These are phyloP conservation scores for Cryptoleucopteryx plumbea DNA, from an alignment of 2,113 vertebrate species.

Conservation along the genomic window DNA sequence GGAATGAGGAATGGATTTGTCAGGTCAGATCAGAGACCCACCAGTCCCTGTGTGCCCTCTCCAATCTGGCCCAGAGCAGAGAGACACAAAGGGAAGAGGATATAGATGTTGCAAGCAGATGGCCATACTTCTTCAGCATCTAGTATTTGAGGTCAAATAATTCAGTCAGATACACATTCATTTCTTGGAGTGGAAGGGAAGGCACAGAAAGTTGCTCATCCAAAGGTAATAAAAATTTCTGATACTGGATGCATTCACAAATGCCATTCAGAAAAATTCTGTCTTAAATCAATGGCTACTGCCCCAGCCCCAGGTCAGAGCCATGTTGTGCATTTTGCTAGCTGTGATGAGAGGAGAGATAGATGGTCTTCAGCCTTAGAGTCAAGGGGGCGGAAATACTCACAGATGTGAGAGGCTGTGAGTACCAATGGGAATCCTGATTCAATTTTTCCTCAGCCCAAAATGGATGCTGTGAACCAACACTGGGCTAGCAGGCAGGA, in stretches of 20 bases:
- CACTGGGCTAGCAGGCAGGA: not conserved
- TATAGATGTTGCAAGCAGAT: not conserved
- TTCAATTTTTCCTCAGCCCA: not conserved
- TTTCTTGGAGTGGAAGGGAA: not conserved
- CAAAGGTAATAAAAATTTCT: not conserved
- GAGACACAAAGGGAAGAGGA: rapidly evolving
- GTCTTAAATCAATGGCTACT: not conserved
- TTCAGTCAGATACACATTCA: not conserved
- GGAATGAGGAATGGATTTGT: not conserved
- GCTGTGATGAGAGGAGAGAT: not conserved
- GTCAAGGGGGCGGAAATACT: not conserved
- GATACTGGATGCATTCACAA: not conserved
- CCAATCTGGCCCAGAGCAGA: not conserved
- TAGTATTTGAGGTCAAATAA: not conserved
- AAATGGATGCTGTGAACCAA: not conserved
- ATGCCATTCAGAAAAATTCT: not conserved
- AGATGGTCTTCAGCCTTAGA: not conserved
- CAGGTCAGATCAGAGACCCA: not conserved
- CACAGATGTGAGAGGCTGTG: not conserved
- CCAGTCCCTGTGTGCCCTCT: not conserved
- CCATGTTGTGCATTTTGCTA: not conserved
- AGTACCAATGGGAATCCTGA: not conserved
- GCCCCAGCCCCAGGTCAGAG: not conserved
- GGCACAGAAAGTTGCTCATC: not conserved
- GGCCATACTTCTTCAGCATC: not conserved